phyloP scores from a whole-genome alignment of 2,888 invertebrate genomes.

The Ichneumon xanthorius region DNA sequence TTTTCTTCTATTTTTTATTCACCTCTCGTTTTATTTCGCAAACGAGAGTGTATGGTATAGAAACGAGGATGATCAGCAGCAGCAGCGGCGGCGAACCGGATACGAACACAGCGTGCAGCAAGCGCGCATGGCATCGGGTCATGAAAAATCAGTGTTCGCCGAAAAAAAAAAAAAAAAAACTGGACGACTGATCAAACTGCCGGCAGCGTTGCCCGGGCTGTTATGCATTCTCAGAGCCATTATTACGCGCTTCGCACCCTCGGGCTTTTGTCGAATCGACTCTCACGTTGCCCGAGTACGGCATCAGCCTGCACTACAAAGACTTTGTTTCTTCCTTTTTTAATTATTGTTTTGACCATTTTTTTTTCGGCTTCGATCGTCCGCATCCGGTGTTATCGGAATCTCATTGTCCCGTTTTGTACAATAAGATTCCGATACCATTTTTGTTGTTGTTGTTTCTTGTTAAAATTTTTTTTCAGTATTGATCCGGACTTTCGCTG shows the following conservation, averaged over 20 bases:
- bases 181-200: slow-evolving; percentile 59
- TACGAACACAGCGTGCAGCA: slow-evolving; percentile 54
- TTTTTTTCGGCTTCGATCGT: slow-evolving; percentile 3
- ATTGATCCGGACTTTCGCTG: no score
- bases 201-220: slow-evolving; percentile 39
- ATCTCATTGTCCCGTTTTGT: slow-evolving; percentile 8
- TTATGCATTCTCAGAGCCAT: slow-evolving; percentile 37
- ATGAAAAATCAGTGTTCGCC: slow-evolving; percentile 62
- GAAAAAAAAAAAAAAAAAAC: slow-evolving; percentile 56
- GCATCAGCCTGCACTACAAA: background rate
- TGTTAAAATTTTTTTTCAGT: no score
- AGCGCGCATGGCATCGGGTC: slow-evolving; percentile 46
- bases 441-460: no score
- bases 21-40: slow-evolving; percentile 55
- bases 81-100: slow-evolving; percentile 52
- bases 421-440: background rate
- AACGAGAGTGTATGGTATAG: slow-evolving; percentile 49
- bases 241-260: slow-evolving; percentile 61
- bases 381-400: background rate
- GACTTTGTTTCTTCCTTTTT: slow-evolving; percentile 38
- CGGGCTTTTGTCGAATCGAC: slow-evolving; percentile 57
- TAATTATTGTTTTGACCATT: background rate
- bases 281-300: background rate
- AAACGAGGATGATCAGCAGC: slow-evolving; percentile 49
- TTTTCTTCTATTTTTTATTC: slow-evolving; percentile 45